These are phyloP conservation scores for Pogonognathellus flavescens DNA, from an alignment of 1,140 invertebrate genomes.

Conservation along the genomic window DNA sequence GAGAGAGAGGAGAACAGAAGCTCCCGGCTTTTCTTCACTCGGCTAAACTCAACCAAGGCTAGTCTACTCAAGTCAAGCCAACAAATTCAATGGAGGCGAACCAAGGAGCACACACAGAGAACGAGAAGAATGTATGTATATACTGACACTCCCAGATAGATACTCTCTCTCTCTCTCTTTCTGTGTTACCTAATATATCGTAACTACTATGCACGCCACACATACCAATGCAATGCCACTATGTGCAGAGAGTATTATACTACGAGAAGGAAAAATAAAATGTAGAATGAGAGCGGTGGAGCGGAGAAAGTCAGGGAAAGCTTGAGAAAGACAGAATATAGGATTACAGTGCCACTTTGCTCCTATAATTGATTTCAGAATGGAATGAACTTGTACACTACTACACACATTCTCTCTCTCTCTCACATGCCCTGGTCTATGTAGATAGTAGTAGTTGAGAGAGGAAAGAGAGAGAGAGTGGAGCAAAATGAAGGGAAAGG, in stretches of 20 bases:
- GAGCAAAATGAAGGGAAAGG: neutral
- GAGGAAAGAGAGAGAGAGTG: neutral
- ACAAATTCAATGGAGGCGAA: constrained; percentile 37
- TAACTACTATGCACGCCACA: too few relatives aligned
- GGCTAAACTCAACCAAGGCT: neutral
- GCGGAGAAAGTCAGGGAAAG: constrained; percentile 17
- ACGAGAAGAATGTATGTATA: neutral
- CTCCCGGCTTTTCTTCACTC: neutral
- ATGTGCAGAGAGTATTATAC: neutral
- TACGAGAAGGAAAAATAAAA: neutral
- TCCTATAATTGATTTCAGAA: constrained; percentile 51
- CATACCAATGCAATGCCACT: neutral
- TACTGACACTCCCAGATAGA: too few relatives aligned
- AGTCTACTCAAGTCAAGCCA: constrained; percentile 17
- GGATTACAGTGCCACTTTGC: constrained; percentile 47
- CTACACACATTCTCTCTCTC: neutral
- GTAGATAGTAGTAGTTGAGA: too few relatives aligned
- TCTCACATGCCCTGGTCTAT: too few relatives aligned
- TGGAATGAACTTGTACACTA: constrained; percentile 27
- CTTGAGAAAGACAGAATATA: neutral
- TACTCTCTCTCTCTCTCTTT: too few relatives aligned
- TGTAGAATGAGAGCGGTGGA: neutral
- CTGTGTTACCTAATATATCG: too few relatives aligned
- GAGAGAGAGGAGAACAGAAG: neutral
- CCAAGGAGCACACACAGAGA: constrained; percentile 5